Evolutionary conservation across 2,888 invertebrate species (phyloP).

Genomic region (Heteropelma amictum): DNA sequence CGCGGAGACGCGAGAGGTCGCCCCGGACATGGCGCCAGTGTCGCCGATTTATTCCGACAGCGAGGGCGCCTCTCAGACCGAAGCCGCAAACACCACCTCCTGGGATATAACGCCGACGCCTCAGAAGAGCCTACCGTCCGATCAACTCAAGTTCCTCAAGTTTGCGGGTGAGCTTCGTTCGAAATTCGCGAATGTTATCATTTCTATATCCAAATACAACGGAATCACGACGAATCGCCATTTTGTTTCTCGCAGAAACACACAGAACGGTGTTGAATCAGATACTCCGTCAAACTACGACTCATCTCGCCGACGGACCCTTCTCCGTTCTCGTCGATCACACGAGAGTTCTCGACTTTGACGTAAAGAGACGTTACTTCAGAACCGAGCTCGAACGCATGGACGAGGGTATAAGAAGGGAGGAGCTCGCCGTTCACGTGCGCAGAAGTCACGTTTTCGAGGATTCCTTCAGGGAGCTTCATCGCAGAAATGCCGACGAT

Average conservation of each 20-base stretch:
- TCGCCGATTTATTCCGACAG: constrained; percentile 74
- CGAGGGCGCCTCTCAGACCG: constrained; percentile 68
- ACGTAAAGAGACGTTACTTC: constrained; percentile 92
- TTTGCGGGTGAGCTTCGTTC: too few relatives aligned
- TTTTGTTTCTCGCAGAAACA: constrained; percentile 81
- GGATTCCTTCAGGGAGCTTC: constrained; percentile 92
- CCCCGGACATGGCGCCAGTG: constrained; percentile 74
- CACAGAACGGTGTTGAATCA: constrained; percentile 94
- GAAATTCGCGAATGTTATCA: too few relatives aligned
- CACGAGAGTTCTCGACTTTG: constrained; percentile 92
- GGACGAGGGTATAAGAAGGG: constrained; percentile 88
- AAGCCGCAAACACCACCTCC: constrained; percentile 63
- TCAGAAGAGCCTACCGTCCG: constrained; percentile 79
- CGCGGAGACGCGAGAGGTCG: constrained; percentile 70
- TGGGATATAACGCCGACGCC: constrained; percentile 70
- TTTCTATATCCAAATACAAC: not conserved
- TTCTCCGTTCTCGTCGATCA: constrained; percentile 93
- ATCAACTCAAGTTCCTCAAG: constrained; percentile 88
- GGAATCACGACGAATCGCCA: not conserved
- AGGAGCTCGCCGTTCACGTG: constrained; percentile 92
- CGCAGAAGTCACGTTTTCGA: constrained; percentile 91
- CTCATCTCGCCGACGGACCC: constrained; percentile 90
- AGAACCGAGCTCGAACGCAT: constrained; percentile 90
- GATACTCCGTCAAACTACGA: constrained; percentile 89
- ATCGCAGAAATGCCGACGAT: constrained; percentile 89